Percentiles rank a stretch among this genome's conserved stretches.
These are phyloP conservation scores for Callospermophilus lateralis DNA, from an alignment of 2,113 vertebrate species.

Conservation along the genomic window DNA sequence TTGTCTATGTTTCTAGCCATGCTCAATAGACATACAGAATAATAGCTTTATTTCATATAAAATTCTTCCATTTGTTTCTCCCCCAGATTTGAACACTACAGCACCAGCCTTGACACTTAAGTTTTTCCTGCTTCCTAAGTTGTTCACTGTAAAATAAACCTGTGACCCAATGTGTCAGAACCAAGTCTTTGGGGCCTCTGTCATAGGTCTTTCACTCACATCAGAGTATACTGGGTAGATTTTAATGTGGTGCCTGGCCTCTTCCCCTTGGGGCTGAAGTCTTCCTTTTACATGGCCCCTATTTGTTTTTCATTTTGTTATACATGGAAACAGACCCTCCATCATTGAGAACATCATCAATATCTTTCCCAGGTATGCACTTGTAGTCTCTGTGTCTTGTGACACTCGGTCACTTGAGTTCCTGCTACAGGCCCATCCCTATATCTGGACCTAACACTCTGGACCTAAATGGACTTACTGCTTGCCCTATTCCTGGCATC, in stretches of 20 bases:
- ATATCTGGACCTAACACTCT: neutral
- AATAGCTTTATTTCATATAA: neutral
- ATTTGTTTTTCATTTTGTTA: neutral
- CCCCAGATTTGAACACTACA: neutral
- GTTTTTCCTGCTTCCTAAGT: neutral
- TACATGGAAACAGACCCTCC: neutral
- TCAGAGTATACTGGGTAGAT: neutral
- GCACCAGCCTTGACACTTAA: neutral
- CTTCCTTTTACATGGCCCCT: neutral
- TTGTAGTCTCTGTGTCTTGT: neutral
- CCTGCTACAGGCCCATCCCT: neutral
- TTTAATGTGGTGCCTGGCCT: neutral
- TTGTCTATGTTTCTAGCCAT: neutral
- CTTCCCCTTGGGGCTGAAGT: neutral
- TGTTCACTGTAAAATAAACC: neutral
- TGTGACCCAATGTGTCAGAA: neutral
- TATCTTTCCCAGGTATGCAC: neutral
- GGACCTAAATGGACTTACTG: neutral
- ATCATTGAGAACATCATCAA: neutral
- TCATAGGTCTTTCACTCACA: neutral
- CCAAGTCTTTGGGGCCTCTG: neutral
- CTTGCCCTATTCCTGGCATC: neutral
- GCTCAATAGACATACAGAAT: neutral
- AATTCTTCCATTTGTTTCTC: neutral
- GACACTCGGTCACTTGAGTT: neutral